Percentiles rank a stretch among this genome's conserved stretches.
Evolutionary conservation across 1,140 invertebrate genomes (phyloP).

Genomic region (Gyrodactylus salaris): DNA sequence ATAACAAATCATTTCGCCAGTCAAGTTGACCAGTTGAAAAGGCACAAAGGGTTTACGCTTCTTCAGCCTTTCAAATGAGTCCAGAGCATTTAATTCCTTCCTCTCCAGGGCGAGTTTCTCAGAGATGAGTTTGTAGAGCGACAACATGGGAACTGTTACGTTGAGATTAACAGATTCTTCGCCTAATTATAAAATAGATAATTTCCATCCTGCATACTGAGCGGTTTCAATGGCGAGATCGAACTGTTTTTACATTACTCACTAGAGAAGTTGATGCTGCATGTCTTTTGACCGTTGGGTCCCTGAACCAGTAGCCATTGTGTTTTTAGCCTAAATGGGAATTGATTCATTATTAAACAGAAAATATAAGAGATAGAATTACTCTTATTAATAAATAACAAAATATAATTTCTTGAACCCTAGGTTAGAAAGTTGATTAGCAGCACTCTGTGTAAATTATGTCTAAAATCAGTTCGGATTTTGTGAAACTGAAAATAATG

Average conservation of each 20-base stretch:
- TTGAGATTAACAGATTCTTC: not conserved
- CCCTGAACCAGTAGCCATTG: not conserved
- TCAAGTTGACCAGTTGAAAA: not conserved
- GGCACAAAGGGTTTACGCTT: not conserved
- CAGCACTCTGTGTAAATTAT: no score
- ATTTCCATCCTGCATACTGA: no score
- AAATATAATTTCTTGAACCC: no score
- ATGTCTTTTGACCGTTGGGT: not conserved
- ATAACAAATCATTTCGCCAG: not conserved
- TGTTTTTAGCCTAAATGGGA: not conserved
- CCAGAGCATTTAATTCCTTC: not conserved
- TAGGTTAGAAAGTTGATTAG: no score
- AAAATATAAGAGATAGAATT: no score
- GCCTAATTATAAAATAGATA: no score
- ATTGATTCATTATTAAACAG: no score
- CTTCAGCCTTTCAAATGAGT: not conserved
- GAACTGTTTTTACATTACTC: no score
- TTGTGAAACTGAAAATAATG: not conserved
- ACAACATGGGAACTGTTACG: not conserved
- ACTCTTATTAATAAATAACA: no score
- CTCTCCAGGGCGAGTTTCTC: not conserved
- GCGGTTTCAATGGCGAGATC: no score
- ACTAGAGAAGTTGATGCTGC: no score
- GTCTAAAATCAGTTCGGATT: no score
- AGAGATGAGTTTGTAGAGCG: not conserved